A percentile compares a stretch with the other conserved stretches of the same genome.
Conservation (phyloP, 2,113 vertebrate species). For the Fulica atra region DNA sequence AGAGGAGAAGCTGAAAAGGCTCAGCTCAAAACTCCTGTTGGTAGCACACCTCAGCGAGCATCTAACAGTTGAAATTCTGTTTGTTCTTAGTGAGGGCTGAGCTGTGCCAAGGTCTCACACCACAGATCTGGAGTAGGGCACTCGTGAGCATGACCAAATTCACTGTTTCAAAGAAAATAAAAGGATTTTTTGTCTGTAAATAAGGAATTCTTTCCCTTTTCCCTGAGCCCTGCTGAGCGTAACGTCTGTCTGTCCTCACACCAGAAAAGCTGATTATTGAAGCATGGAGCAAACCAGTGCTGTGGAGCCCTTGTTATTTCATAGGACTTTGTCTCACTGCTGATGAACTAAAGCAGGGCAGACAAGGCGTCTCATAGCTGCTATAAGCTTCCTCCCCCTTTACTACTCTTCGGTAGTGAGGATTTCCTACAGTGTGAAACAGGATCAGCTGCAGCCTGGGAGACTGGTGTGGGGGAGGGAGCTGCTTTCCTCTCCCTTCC, state of each 20-base stretch:
- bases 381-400: not conserved
- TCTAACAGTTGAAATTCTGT: not conserved
- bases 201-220: not conserved
- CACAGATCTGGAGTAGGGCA: not conserved
- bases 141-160: not conserved
- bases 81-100: not conserved
- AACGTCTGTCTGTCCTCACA: not conserved
- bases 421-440: constrained; percentile 30
- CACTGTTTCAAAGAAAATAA: not conserved
- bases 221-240: not conserved
- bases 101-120: not conserved
- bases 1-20: not conserved
- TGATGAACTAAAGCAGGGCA: not conserved
- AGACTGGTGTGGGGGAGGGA: not conserved
- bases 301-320: not conserved
- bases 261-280: rapidly evolving
- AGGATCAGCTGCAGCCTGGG: not conserved
- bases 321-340: not conserved
- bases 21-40: not conserved
- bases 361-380: not conserved
- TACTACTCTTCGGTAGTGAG: not conserved
- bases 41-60: not conserved
- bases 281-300: not conserved
- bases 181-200: not conserved
- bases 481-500: not conserved